Percentiles rank a stretch among this genome's conserved stretches.
Conservation (phyloP, 2,888 invertebrate species). For the Tenthredo mesomela region DNA sequence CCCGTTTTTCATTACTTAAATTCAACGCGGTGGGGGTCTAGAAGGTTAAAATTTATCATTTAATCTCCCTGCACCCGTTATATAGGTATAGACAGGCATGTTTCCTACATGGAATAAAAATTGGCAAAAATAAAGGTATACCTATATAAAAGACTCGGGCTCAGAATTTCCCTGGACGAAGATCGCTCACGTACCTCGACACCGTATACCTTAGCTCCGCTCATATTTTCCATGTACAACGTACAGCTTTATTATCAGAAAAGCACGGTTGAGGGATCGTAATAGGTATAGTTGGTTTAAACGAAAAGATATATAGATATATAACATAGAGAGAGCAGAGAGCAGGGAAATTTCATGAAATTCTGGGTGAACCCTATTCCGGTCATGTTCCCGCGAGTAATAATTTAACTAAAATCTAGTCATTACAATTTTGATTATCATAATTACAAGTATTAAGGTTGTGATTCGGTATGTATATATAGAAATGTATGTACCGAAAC, state of each 20-base stretch:
- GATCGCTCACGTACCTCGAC: conserved; percentile 15
- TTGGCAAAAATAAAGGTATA: conserved; percentile 2
- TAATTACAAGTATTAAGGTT: conserved; percentile 73
- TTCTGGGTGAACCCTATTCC: conserved; percentile 6
- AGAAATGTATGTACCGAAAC: conserved; percentile 53
- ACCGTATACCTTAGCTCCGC: neutral
- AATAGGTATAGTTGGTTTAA: neutral
- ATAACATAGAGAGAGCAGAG: neutral
- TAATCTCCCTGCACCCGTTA: conserved; percentile 7
- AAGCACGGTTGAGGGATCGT: neutral
- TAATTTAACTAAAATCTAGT: conserved; percentile 26
- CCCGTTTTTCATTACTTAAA: conserved; percentile 14
- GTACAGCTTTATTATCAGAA: conserved; percentile 8
- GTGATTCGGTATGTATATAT: conserved; percentile 68
- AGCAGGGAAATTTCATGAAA: neutral
- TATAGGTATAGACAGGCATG: neutral
- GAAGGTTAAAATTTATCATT: conserved; percentile 23
- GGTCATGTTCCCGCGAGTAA: conserved; percentile 9
- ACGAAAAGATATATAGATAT: neutral
- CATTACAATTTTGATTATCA: conserved; percentile 64
- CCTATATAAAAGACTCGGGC: neutral
- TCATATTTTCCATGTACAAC: neutral
- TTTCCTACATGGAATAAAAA: conserved; percentile 8
- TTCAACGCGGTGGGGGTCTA: conserved; percentile 11
- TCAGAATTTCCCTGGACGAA: conserved; percentile 24